A percentile compares a stretch with the other conserved stretches of the same genome.
These are phyloP conservation scores for Leptinotarsa haldemani DNA, from an alignment of 2,888 invertebrate species.

Conservation along the genomic window DNA sequence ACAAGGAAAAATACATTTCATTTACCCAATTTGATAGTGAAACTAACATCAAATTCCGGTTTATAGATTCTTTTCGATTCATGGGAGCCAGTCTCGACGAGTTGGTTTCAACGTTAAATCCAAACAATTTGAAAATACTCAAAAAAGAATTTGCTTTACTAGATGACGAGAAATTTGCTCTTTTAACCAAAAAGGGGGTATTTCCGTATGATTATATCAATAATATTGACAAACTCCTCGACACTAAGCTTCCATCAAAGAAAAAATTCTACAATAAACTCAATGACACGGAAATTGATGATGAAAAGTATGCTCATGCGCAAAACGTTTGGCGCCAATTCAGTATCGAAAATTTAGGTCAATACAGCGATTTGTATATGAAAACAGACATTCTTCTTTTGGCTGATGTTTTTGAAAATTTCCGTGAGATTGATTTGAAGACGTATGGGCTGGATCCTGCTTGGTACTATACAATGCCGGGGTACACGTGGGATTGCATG, in stretches of 20 bases:
- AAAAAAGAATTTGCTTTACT: conserved; percentile 10
- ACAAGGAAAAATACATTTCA: conserved; percentile 54
- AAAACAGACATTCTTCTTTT: conserved; percentile 53
- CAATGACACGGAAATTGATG: conserved; percentile 15
- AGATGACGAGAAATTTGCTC: conserved; percentile 13
- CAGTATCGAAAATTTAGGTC: conserved; percentile 47
- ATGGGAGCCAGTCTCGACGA: conserved; percentile 2
- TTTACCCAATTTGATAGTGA: conserved; percentile 47
- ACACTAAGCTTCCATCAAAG: conserved; percentile 25
- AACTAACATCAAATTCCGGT: conserved; percentile 32
- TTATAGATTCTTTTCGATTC: conserved; percentile 25
- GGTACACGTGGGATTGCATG: conserved; percentile 24
- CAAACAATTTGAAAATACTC: conserved; percentile 26
- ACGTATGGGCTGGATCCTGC: conserved; percentile 23
- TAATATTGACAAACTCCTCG: conserved; percentile 22
- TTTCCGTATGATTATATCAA: conserved; percentile 23
- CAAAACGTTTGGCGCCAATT: conserved; percentile 51
- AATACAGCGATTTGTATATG: conserved; percentile 53
- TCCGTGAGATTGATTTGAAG: conserved; percentile 42
- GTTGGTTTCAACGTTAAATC: conserved; percentile 12
- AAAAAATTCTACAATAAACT: conserved; percentile 26
- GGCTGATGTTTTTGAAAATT: conserved; percentile 56
- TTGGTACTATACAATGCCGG: conserved; percentile 22
- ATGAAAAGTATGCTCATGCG: conserved; percentile 50
- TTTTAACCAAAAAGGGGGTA: conserved; percentile 23